Base-by-base conservation (phyloP, 2,888 invertebrate species). In the Drosophila paracracens region DNA sequence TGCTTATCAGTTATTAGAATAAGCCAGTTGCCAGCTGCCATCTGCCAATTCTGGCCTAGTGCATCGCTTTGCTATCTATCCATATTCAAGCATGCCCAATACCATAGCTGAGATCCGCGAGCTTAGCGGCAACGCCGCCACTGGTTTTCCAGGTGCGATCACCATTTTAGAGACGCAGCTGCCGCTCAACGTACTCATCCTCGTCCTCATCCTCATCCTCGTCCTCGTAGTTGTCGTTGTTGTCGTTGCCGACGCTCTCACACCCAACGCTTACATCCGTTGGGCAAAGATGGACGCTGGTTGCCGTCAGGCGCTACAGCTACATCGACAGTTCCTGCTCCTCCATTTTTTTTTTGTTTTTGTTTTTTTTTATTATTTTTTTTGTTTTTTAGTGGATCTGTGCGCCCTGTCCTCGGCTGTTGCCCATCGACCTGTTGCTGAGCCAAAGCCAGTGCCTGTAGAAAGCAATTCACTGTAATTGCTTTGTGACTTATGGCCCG, bases 401-500 rank as follows among this genome's bases (percentile, higher is more conserved):
- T 52, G 53, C 65, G 27, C 51, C 43, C 59, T 36, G 58, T 65
- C 57, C 65, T 11, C 25, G 13, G n/a, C 48, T 27, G 33, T 21
- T 43, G 53, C 46, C 33, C 10, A n/a, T 48, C 50, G 50, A 52
- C 60, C 61, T 53, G 65, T 61, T 65, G 61, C 65, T 53, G 10
- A 38, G 59, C 51, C 51, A 5, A 16, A 51, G 33, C 43, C 54
- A 10, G n/a, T 51, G 68, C 76, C 81, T 83, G 88, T 85, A 74
- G 85, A 85, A 88, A 85, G 85, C 88, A 91, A 91, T 90, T 91
- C 81, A 81, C 78, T 79, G 84, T 91, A 91, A 91, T 91, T 91
- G 88, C 84, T 89, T 84, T 91, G 85, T 89, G 88, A 92, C 91
- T 91, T 91, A 91, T 91, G 91, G 81, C 82, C 90, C 88, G 84